phyloP scores from a whole-genome alignment of 2,888 invertebrate genomes.

The Automeris io region DNA sequence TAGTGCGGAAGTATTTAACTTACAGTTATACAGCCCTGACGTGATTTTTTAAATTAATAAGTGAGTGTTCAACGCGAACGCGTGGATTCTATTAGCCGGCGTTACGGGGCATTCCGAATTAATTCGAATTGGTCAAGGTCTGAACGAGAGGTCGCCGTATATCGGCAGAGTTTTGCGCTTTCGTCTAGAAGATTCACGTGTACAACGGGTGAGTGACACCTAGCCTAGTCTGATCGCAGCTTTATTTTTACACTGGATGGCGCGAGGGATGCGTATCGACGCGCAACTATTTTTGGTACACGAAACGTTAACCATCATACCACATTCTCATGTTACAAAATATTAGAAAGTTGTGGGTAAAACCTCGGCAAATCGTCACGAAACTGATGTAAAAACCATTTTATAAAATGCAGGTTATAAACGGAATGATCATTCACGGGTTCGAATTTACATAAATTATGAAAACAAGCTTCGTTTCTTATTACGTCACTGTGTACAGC shows the following conservation, averaged over 20 bases:
- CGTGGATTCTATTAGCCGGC: conserved; percentile 50
- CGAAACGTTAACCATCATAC: conserved; percentile 52
- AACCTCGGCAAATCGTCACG: conserved; percentile 1
- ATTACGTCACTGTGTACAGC: conserved; percentile 6
- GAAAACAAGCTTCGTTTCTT: conserved; percentile 6
- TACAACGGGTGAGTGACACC: conserved; percentile 65
- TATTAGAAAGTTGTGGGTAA: conserved; percentile 25
- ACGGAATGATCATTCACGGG: conserved; percentile 4
- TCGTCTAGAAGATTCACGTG: conserved; percentile 34
- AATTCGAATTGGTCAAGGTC: conserved; percentile 57
- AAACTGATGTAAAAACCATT: conserved; percentile 2
- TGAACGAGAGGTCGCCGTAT: conserved; percentile 39
- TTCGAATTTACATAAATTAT: conserved; percentile 10
- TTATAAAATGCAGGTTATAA: conserved; percentile 3
- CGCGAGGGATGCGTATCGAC: conserved; percentile 50
- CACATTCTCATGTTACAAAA: conserved; percentile 62
- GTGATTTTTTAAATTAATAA: conserved; percentile 28
- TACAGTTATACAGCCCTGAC: conserved; percentile 18
- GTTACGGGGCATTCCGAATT: conserved; percentile 37
- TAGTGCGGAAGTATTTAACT: conserved; percentile 24
- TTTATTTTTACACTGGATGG: conserved; percentile 63
- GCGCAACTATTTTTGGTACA: conserved; percentile 65
- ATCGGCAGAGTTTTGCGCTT: conserved; percentile 40
- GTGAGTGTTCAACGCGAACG: conserved; percentile 41
- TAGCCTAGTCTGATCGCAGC: conserved; percentile 40